These are phyloP conservation scores for Zygothrica quintamaculata DNA, from an alignment of 2,888 invertebrate species.

Conservation along the genomic window DNA sequence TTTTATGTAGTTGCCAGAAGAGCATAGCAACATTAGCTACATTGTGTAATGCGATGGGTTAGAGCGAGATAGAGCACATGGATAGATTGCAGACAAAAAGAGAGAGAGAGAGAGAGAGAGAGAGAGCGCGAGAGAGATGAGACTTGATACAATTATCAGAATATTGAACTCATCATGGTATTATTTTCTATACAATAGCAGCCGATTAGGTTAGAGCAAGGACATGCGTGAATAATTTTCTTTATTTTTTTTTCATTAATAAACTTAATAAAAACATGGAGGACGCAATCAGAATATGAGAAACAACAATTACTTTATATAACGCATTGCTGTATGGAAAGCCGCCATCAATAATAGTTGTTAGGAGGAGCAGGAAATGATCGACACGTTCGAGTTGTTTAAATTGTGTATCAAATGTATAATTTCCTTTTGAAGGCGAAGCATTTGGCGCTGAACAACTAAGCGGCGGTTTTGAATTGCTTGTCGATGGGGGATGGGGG, in stretches of 20 bases:
- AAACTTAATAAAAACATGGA: too few species aligned
- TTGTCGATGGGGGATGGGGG: too few species aligned
- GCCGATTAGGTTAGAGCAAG: too few species aligned
- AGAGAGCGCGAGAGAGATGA: too few species aligned
- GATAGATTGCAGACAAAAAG: neutral
- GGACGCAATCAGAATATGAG: too few species aligned
- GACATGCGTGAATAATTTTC: too few species aligned
- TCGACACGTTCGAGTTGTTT: neutral
- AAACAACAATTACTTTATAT: neutral
- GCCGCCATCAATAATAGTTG: neutral
- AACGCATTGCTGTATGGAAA: neutral
- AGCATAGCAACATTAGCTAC: neutral
- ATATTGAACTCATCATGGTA: too few species aligned
- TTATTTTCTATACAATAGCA: too few species aligned
- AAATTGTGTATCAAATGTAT: neutral
- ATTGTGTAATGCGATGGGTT: neutral
- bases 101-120: too few species aligned
- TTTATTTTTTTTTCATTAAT: too few species aligned
- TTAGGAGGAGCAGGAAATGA: slow-evolving; percentile 1
- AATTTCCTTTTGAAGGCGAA: neutral
- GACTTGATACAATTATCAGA: too few species aligned
- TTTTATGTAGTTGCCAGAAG: neutral
- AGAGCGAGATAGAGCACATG: neutral
- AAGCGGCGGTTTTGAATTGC: too few species aligned
- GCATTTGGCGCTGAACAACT: slow-evolving; percentile 5